These are phyloP conservation scores for Odontophorus gujanensis DNA, from an alignment of 2,113 vertebrate species.

Conservation along the genomic window DNA sequence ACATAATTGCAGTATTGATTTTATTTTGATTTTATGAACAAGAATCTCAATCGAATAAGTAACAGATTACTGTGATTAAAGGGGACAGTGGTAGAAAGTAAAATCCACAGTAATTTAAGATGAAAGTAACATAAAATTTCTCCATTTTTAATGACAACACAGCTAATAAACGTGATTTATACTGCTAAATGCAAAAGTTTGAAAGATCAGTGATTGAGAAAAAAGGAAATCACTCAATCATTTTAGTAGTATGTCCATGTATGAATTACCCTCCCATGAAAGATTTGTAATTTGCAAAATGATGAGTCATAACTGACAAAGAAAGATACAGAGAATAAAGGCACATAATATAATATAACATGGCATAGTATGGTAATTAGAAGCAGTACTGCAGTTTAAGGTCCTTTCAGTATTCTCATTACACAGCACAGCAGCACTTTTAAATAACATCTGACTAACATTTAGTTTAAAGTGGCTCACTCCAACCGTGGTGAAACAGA, in stretches of 20 bases:
- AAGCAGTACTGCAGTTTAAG: not conserved
- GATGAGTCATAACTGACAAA: slow-evolving; percentile 64
- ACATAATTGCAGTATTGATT: slow-evolving; percentile 24
- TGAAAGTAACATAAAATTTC: slow-evolving; percentile 62
- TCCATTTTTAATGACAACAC: slow-evolving; percentile 56
- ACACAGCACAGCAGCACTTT: not conserved
- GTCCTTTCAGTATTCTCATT: slow-evolving; percentile 34
- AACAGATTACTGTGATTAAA: slow-evolving; percentile 33
- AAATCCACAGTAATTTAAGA: slow-evolving; percentile 50
- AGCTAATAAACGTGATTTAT: slow-evolving; percentile 73
- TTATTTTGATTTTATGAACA: slow-evolving; percentile 63
- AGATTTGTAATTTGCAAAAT: slow-evolving; percentile 71
- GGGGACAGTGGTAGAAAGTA: not conserved
- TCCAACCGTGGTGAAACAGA: not conserved
- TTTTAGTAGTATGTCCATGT: slow-evolving; percentile 45
- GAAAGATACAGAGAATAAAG: slow-evolving; percentile 51
- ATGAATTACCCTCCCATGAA: slow-evolving; percentile 60
- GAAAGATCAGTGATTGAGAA: slow-evolving; percentile 65
- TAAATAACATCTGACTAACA: slow-evolving; percentile 8
- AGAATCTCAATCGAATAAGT: slow-evolving; percentile 62
- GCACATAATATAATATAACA: slow-evolving; percentile 20
- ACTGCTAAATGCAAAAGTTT: slow-evolving; percentile 59
- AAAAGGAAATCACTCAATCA: slow-evolving; percentile 66
- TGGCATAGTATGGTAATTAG: not conserved
- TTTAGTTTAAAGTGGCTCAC: not conserved